Evolutionary conservation across 2,888 invertebrate genomes (phyloP), one percentile per base, ranked within the genome.

Genomic region (Tenthredo amoena): DNA sequence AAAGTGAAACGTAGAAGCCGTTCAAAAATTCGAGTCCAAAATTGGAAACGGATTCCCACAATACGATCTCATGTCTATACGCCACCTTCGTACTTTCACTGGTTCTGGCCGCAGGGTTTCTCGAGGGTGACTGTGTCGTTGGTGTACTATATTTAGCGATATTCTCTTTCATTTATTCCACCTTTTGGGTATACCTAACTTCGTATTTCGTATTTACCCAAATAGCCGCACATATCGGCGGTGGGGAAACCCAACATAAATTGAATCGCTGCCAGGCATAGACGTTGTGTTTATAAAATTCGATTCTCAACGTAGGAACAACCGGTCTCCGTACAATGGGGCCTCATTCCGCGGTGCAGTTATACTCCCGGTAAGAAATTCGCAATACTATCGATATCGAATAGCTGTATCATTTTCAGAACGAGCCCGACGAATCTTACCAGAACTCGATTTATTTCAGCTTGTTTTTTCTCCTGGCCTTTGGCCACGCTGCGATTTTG

Each of bases 61-160:
- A 34, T 21, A 21, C 21, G 40, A 7, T 40, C 18, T 0, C 15
- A 12, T 4, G 21, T 37, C 1, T 37, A 7, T n/a, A n/a, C 7
- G 7, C 37, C 37, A 37, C 68, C 26, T 71, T 71, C 21, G 12
- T 50, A 65, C 81, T 81, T 62, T 81, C 40, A 81, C 81, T 74
- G 21, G 6, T 71, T 18, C 34, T 77, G 31, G 81, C 81, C 81
- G 7, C 37, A 81, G 81, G 81, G 81, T 37, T 81, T 81, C 40
- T 34, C 81, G 62, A 81, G 81, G 81, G 81, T 62, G n/a, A 31
- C 37, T 21, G 65, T 65, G 12, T n/a, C 34, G 21, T n/a, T 50
- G 55, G 50, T 34, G 50, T 21, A 55, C 62, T 81, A 81, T 81
- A 81, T 81, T 81, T 81, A 81, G 76, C 47, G 15, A 40, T 26